These are phyloP conservation scores for Canis aureus DNA, from an alignment of 2,113 vertebrate genomes.

Conservation along the genomic window DNA sequence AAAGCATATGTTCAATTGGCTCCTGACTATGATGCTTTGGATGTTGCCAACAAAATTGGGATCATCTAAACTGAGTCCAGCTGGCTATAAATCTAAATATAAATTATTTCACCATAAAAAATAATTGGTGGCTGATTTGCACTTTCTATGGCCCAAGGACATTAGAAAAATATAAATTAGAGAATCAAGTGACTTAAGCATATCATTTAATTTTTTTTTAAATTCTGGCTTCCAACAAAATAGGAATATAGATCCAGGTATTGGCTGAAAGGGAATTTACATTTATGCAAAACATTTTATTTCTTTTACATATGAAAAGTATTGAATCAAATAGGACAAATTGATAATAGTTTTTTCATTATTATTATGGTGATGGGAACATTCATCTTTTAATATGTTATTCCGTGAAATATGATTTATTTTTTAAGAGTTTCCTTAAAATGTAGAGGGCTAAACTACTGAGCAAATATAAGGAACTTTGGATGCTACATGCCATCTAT, in stretches of 20 bases:
- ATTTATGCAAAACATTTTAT: background rate
- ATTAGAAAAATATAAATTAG: background rate
- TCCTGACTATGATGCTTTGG: too few species aligned
- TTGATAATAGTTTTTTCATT: background rate
- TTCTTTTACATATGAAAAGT: background rate
- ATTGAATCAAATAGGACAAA: background rate
- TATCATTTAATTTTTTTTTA: background rate
- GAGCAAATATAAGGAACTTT: background rate
- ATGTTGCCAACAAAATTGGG: too few species aligned
- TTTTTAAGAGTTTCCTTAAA: background rate
- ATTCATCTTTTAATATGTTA: background rate
- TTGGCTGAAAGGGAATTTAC: background rate
- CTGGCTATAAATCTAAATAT: too few species aligned
- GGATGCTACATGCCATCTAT: background rate
- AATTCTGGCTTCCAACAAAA: background rate
- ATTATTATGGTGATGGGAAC: background rate
- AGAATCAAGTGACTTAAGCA: background rate
- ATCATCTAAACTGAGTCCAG: too few species aligned
- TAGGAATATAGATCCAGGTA: background rate
- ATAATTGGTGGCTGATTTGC: background rate
- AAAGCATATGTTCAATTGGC: too few species aligned
- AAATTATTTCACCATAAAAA: background rate
- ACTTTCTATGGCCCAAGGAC: background rate
- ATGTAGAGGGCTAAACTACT: background rate
- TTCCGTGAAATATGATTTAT: background rate